Conservation (phyloP, 2,113 vertebrate species). For the Casuarius casuarius region DNA sequence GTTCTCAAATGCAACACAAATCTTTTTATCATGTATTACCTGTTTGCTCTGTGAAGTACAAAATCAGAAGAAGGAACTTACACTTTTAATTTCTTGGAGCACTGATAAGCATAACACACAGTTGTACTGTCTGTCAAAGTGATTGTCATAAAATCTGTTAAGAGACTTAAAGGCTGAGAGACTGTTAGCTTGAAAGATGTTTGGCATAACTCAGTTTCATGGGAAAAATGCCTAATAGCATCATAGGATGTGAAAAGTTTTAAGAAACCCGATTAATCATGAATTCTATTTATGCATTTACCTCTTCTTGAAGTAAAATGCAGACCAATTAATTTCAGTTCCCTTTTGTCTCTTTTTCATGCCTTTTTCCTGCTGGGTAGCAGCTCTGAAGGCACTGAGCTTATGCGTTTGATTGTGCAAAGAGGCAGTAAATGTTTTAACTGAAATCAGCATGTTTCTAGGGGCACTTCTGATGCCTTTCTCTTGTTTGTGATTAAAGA, state of each 20-base stretch:
- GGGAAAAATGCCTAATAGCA: not conserved
- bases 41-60: slow-evolving; percentile 2
- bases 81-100: not conserved
- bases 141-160: slow-evolving; percentile 19
- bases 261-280: not conserved
- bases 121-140: slow-evolving; percentile 29
- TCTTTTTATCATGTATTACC: not conserved
- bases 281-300: not conserved
- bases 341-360: not conserved
- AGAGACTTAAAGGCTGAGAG: not conserved
- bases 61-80: not conserved
- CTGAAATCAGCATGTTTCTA: not conserved
- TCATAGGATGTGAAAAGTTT: not conserved
- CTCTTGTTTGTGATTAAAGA: not conserved
- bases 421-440: not conserved
- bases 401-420: not conserved
- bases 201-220: not conserved
- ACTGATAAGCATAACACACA: not conserved
- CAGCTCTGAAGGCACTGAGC: not conserved
- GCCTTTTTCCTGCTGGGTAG: not conserved
- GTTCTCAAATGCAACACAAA: slow-evolving; percentile 14
- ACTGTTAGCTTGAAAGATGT: not conserved
- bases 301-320: not conserved
- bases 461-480: not conserved
- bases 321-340: not conserved